These are phyloP conservation scores for Amphiprion percula DNA, from an alignment of 2,113 vertebrate species.

Conservation along the genomic window DNA sequence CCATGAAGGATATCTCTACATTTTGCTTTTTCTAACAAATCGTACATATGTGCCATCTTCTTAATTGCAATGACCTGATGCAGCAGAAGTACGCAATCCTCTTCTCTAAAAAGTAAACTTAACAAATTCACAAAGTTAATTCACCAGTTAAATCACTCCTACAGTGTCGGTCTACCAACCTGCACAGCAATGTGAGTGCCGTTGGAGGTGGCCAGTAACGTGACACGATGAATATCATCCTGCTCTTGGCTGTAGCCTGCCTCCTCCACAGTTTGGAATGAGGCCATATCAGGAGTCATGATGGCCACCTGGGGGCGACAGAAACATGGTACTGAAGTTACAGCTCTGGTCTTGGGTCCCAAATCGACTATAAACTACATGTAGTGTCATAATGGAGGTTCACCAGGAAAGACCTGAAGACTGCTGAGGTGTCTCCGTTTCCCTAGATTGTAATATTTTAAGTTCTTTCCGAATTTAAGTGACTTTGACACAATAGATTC, in stretches of 20 bases:
- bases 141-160: not conserved
- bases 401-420: not conserved
- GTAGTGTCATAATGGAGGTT: not conserved
- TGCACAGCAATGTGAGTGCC: slow-evolving; percentile 99
- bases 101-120: not conserved
- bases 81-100: not conserved
- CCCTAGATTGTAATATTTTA: not conserved
- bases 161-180: slow-evolving; percentile 79
- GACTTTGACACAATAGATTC: too few relatives aligned
- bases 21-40: not conserved
- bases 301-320: slow-evolving; percentile 93
- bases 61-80: not conserved
- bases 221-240: slow-evolving; percentile 92
- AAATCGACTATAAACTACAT: not conserved
- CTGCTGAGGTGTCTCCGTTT: not conserved
- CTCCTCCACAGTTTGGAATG: slow-evolving; percentile 92
- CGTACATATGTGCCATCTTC: not conserved
- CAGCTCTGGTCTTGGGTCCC: not conserved
- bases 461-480: too few relatives aligned
- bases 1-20: not conserved
- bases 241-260: slow-evolving; percentile 92
- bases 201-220: slow-evolving; percentile 96
- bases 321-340: not conserved
- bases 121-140: not conserved
- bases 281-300: slow-evolving; percentile 95